Base-by-base conservation (phyloP, 2,797 vertebrate genomes). In the Rhodeus uyekii region DNA sequence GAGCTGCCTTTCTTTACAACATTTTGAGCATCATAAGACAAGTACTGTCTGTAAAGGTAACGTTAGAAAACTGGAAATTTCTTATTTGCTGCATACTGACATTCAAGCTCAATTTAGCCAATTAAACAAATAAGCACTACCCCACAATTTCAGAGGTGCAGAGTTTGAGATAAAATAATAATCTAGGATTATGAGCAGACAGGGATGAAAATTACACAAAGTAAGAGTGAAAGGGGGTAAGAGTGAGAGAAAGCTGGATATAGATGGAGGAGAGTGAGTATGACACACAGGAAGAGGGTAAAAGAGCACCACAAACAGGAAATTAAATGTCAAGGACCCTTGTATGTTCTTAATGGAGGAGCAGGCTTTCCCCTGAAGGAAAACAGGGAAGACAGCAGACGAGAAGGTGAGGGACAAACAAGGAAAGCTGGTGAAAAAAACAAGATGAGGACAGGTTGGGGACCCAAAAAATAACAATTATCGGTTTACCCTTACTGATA, bases 241-340 rank as follows among this genome's bases (percentile, higher is more conserved):
- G 48, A 77, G 63, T n/a, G 65, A 85, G 67, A 73, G n/a, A 0
- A 36, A 53, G 61, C 61, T 44, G 74, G 81, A 61, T 18, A 60
- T 39, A 77, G 65, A 84, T 29, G 27, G 83, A 84, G 61, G 76
- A 67, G 60, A 67, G 69, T 1, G 36, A 67, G 87, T 87, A 87
- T 85, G 81, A 75, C 82, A 82, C 67, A 83, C 82, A 76, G 67
- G 58, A 55, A 85, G 75, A 85, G 84, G 82, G 78, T 75, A 91
- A 91, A 92, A 92, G 84, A 90, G 90, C 87, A 69, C 89, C 83
- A 90, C 92, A 91, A 92, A 92, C 93, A 93, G 91, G 92, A 95
- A 93, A 94, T 93, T 93, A 92, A 95, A 94, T 94, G 93, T 94
- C 93, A 94, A 94, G 92, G 89, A 92, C 90, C 87, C 92, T 92